Evolutionary conservation across 2,113 vertebrate genomes (phyloP), one percentile per base, ranked within the genome.

Genomic region (Miniopterus natalensis): DNA sequence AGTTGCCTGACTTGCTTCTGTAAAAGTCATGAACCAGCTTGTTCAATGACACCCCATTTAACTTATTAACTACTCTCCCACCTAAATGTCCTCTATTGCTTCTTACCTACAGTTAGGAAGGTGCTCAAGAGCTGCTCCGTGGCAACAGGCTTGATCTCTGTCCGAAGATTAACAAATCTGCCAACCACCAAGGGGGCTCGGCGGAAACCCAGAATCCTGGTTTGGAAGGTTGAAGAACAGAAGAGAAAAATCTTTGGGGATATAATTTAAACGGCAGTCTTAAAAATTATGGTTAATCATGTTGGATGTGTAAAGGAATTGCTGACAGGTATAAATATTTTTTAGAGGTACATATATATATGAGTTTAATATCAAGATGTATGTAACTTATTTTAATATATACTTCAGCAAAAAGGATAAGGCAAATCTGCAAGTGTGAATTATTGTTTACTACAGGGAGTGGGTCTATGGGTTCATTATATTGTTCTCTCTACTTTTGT

Each of bases 61-160:
- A 47, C 73, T 53, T 42, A 68, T 17, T 74, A 51, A 61, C 55
- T 68, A 55, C 1, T 36, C 57, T 61, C 61, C 85, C 79, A 80
- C 3, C 36, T 88, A 65, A 53, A 94, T 1, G 25, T 42, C 1
- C 61, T 92, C 49, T 2, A 23, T 18, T 73, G 55, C 20, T 84
- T 98, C 99, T 98, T 94, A 99, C 99, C 99, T 96, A 99, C 98
- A 84, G 98, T 98, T 80, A 99, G 98, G 98, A 99, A 99, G 77
- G 99, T 99, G 98, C 99, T 99, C 92, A 99, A 98, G 80, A 99
- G 98, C 98, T 99, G 99, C 96, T 99, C 99, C 0, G 99, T 99
- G 94, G 99, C 99, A 92, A 99, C 99, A 0, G 99, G 99, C 96
- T 99, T 99, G 96, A 99, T 99, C 97, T 99, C 99, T 0, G 99